Base-by-base conservation (phyloP, 1,140 invertebrate species). In the Apocrypta bakeri region DNA sequence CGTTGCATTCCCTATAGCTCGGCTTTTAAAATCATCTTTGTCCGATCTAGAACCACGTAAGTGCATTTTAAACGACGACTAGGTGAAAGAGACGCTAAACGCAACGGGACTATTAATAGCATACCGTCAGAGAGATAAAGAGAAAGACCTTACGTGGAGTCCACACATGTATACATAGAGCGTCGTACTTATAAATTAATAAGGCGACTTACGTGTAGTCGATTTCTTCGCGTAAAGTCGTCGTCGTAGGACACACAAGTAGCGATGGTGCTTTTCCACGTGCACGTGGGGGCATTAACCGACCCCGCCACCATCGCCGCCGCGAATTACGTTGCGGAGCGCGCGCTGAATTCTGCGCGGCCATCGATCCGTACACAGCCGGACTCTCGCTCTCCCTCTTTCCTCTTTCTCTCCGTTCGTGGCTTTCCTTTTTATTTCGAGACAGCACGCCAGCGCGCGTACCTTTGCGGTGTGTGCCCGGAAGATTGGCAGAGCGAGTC, bases 391-490 rank as follows among this genome's bases (percentile, higher is more conserved):
- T n/a, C n/a, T n/a, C n/a, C n/a, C n/a, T n/a, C n/a, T n/a, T n/a
- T n/a, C n/a, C n/a, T n/a, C n/a, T n/a, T 25, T 12, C 63, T 64
- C 63, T 64, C 63, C 24, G 3, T 17, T 11, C n/a, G 68, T 17
- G 29, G 68, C 21, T 37, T 71, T 71, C 68, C 27, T 33, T 33
- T 71, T 71, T 71, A 31, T 37, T 37, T 71, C 63, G 63, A 66
- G 25, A 11, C 63, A 14, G 25, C 24, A 66, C 63, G 24, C 48
- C 21, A 56, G 48, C 21, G 17, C 17, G 48, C 48, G 17, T 56
- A 56, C 14, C 40, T 42, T 12, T 42, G 40, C 40, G 40, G 40
- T 42, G 9, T 37, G 33, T 37, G 9, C 21, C 9, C 63, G n/a
- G 63, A 66, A 66, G 63, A 66, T 66, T 66, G 63, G 63, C 63